A percentile compares a stretch with the other conserved stretches of the same genome.
Conservation (phyloP, 2,888 invertebrate genomes). For the Dasypogon diadema region DNA sequence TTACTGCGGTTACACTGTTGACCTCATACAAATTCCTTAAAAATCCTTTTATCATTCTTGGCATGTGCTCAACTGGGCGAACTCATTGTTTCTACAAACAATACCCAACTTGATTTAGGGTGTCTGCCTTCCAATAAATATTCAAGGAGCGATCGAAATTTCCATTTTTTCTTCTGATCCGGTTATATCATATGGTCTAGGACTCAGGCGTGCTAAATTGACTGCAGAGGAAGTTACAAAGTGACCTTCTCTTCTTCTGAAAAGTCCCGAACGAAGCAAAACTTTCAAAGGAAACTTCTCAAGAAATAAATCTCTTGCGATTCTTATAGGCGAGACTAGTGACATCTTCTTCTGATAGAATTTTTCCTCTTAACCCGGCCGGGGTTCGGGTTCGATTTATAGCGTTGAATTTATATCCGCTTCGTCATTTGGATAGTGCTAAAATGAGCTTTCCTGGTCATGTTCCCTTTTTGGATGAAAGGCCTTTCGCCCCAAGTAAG, state of each 20-base stretch:
- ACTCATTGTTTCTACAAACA: slow-evolving; percentile 26
- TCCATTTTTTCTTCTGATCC: slow-evolving; percentile 1
- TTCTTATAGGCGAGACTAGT: slow-evolving; percentile 1
- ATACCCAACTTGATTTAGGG: slow-evolving; percentile 23
- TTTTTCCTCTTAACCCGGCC: not conserved
- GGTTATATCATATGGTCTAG: not conserved
- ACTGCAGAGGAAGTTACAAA: not conserved
- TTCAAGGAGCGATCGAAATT: slow-evolving; percentile 16
- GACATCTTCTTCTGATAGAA: slow-evolving; percentile 37
- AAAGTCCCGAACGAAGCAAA: not conserved
- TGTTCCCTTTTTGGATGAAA: slow-evolving; percentile 1
- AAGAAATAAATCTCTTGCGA: slow-evolving; percentile 19
- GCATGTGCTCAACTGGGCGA: not conserved
- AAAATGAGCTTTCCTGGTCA: slow-evolving; percentile 15
- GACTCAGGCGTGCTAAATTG: not conserved
- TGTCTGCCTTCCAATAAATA: slow-evolving; percentile 7
- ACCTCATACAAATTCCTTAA: not conserved
- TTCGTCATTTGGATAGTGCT: not conserved
- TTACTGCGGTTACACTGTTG: not conserved
- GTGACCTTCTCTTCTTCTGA: not conserved
- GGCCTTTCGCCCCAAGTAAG: slow-evolving; percentile 8
- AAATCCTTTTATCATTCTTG: slow-evolving; percentile 9
- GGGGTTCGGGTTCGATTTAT: slow-evolving; percentile 20
- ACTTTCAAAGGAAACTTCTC: not conserved
- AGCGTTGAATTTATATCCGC: slow-evolving; percentile 2